A percentile compares a stretch with the other conserved stretches of the same genome.
These are phyloP conservation scores for Oreotrochilus melanogaster DNA, from an alignment of 2,113 vertebrate genomes.

Conservation along the genomic window DNA sequence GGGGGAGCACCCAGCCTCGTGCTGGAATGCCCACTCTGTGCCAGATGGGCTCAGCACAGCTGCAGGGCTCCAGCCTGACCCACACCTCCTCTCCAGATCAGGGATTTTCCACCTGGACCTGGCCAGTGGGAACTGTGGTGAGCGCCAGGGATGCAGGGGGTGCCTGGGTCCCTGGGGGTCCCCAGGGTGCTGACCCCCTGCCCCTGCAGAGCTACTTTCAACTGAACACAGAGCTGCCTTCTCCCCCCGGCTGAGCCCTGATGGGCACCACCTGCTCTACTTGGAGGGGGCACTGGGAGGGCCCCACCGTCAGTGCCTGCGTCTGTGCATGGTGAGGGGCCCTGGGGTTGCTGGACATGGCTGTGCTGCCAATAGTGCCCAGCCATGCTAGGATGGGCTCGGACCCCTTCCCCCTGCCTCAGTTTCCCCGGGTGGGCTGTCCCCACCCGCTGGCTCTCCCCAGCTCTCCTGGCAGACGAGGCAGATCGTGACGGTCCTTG, in stretches of 20 bases:
- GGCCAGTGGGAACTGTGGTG: conserved; percentile 86
- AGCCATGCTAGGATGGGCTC: not conserved
- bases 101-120: conserved; percentile 92
- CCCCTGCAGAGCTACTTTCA: conserved; percentile 84
- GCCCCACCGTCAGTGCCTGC: conserved; percentile 89
- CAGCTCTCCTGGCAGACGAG: conserved; percentile 33
- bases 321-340: conserved; percentile 85
- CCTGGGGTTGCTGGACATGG: fast-evolving
- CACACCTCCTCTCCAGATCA: conserved; percentile 75
- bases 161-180: not conserved
- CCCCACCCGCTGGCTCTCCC: not conserved
- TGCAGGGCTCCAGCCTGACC: fast-evolving
- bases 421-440: not conserved
- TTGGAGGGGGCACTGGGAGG: conserved; percentile 83
- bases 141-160: not conserved
- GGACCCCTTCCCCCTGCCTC: not conserved
- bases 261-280: conserved; percentile 88
- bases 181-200: not conserved
- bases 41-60: fast-evolving
- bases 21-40: fast-evolving
- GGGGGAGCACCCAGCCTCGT: fast-evolving
- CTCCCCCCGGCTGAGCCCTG: conserved; percentile 93
- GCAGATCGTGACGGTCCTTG: not conserved
- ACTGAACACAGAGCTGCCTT: conserved; percentile 78
- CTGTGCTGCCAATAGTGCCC: not conserved